Percentiles rank a stretch among this genome's conserved stretches.
These are phyloP conservation scores for Oreortyx pictus DNA, from an alignment of 2,797 vertebrate species.

Conservation along the genomic window DNA sequence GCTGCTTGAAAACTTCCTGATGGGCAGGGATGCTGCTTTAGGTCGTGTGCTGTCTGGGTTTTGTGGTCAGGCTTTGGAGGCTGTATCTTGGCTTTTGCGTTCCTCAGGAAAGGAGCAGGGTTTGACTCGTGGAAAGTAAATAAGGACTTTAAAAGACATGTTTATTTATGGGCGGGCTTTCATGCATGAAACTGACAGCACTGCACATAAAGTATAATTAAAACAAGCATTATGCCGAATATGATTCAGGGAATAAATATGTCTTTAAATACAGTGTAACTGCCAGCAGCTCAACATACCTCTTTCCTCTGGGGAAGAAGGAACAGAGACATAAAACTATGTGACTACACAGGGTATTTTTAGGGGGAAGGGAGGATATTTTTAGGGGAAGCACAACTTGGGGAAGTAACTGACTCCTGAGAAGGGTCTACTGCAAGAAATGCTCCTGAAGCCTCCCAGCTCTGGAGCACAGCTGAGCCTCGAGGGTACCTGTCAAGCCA, in stretches of 20 bases:
- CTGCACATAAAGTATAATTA: constrained; percentile 50
- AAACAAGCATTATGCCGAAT: constrained; percentile 50
- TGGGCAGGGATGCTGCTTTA: neutral
- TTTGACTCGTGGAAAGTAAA: constrained; percentile 25
- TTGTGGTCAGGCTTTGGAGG: neutral
- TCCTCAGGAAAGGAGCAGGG: neutral
- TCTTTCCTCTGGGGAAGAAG: constrained; percentile 43
- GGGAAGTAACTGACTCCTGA: constrained; percentile 50
- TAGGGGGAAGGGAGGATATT: constrained; percentile 5
- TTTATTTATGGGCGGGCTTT: constrained; percentile 54
- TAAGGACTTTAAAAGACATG: constrained; percentile 7
- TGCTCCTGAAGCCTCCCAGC: fast-evolving
- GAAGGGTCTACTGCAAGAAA: constrained; percentile 10
- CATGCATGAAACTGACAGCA: constrained; percentile 37
- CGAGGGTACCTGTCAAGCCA: neutral
- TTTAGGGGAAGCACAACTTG: constrained; percentile 13
- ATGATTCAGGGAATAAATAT: constrained; percentile 72
- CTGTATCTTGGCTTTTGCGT: neutral
- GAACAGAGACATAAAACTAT: constrained; percentile 32
- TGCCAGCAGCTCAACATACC: constrained; percentile 50
- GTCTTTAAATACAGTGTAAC: constrained; percentile 30
- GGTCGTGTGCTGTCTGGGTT: neutral
- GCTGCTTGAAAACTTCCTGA: neutral
- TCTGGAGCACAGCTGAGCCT: neutral
- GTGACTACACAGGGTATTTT: constrained; percentile 37